Conservation (phyloP, 2,797 vertebrate genomes). For the Rhinogobio ventralis region DNA sequence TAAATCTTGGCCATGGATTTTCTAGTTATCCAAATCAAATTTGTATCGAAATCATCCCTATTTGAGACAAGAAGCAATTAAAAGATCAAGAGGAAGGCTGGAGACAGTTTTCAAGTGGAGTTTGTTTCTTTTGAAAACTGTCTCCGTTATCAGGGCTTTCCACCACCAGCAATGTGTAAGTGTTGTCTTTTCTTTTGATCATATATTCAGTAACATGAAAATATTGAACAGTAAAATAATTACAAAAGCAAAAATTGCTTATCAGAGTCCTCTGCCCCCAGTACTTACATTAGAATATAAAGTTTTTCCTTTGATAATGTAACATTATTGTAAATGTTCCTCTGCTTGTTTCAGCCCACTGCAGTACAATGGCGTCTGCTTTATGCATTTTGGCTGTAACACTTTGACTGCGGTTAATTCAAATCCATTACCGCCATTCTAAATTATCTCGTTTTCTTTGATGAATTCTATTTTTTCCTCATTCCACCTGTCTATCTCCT, state of each 20-base stretch:
- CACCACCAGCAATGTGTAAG: neutral
- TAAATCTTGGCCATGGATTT: neutral
- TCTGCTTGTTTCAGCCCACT: neutral
- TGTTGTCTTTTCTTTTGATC: conserved; percentile 5
- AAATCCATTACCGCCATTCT: neutral
- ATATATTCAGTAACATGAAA: neutral
- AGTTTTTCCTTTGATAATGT: neutral
- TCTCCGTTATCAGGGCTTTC: conserved; percentile 31
- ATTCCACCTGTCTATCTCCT: conserved; percentile 29
- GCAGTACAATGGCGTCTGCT: neutral
- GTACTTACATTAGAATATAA: neutral
- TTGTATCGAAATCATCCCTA: neutral
- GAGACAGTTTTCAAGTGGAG: no score
- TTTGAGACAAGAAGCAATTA: conserved; percentile 29
- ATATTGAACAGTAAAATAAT: neutral
- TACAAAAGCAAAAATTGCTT: neutral
- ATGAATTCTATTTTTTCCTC: conserved; percentile 24
- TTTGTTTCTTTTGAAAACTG: conserved; percentile 23
- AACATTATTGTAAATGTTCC: neutral
- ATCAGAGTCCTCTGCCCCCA: neutral
- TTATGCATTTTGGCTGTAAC: neutral
- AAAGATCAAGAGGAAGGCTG: conserved; percentile 39
- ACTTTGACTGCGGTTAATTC: neutral
- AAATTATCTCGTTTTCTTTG: conserved; percentile 24
- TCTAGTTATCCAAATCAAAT: neutral